Conservation (phyloP, 2,888 invertebrate species). For the Tetragonula carbonaria region DNA sequence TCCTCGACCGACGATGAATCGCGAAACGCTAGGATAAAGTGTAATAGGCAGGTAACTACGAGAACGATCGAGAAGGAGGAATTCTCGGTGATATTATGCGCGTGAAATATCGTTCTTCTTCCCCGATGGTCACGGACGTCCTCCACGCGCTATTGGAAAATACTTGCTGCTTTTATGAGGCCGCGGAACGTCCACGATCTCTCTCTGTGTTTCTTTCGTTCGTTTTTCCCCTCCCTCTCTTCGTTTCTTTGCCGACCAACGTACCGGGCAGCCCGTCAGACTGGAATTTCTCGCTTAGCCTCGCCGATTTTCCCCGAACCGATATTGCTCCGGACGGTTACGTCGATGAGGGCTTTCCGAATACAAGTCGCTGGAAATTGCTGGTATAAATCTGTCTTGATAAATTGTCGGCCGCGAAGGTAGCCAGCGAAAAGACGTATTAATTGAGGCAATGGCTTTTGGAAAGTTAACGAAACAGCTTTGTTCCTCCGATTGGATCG, state of each 20-base stretch:
- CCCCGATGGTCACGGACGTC: background rate
- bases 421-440: conserved; percentile 17
- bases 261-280: background rate
- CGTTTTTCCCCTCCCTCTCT: background rate
- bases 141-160: conserved; percentile 66
- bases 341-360: conserved; percentile 8
- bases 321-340: conserved; percentile 33
- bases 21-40: background rate
- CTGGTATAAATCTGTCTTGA: conserved; percentile 41
- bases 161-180: conserved; percentile 60
- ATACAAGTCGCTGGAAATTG: conserved; percentile 25
- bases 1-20: background rate
- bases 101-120: conserved; percentile 65
- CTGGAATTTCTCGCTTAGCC: conserved; percentile 36
- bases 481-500: conserved; percentile 15
- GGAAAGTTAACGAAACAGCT: conserved; percentile 23
- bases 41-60: background rate
- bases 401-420: conserved; percentile 26
- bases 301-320: background rate
- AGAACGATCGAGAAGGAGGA: background rate
- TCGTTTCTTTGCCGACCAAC: conserved; percentile 23
- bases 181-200: conserved; percentile 43
- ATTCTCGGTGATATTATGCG: conserved; percentile 64
- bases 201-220: conserved; percentile 16
- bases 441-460: conserved; percentile 41